Evolutionary conservation across 2,113 vertebrate genomes (phyloP).

Genomic region (Pterocles burchelli): DNA sequence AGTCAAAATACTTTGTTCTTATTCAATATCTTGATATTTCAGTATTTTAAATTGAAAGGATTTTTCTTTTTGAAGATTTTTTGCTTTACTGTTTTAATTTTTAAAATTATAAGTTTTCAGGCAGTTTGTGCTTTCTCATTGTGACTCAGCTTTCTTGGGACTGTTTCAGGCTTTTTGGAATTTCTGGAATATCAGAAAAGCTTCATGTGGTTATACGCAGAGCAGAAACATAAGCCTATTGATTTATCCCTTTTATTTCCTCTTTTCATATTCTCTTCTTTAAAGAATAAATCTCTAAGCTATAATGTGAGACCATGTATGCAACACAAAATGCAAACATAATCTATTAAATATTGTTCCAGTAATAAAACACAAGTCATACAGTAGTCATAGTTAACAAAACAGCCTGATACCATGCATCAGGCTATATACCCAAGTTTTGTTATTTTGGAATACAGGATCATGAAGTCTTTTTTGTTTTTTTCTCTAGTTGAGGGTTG

Average conservation of each 20-base stretch:
- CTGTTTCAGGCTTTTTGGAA: background rate
- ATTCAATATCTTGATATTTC: slow-evolving; percentile 33
- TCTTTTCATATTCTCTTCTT: slow-evolving; percentile 9
- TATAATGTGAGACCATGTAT: background rate
- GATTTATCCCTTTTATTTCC: slow-evolving; percentile 15
- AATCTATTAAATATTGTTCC: background rate
- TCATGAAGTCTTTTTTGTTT: background rate
- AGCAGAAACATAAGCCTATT: background rate
- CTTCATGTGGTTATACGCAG: background rate
- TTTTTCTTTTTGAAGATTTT: slow-evolving; percentile 27
- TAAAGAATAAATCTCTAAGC: slow-evolving; percentile 18
- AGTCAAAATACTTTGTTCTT: slow-evolving; percentile 6
- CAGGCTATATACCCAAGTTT: background rate
- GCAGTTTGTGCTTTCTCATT: slow-evolving; percentile 5
- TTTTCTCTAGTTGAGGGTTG: background rate
- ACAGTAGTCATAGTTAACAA: background rate
- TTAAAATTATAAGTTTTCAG: slow-evolving; percentile 16
- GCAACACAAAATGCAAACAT: background rate
- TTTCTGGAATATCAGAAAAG: slow-evolving; percentile 10
- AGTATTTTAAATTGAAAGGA: slow-evolving; percentile 1
- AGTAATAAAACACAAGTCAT: background rate
- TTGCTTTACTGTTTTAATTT: slow-evolving; percentile 11
- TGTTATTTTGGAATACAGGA: background rate
- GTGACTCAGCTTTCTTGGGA: slow-evolving; percentile 9
- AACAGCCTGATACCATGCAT: background rate